phyloP scores from a whole-genome alignment of 2,888 invertebrate genomes.

The Bombyx huttoni region DNA sequence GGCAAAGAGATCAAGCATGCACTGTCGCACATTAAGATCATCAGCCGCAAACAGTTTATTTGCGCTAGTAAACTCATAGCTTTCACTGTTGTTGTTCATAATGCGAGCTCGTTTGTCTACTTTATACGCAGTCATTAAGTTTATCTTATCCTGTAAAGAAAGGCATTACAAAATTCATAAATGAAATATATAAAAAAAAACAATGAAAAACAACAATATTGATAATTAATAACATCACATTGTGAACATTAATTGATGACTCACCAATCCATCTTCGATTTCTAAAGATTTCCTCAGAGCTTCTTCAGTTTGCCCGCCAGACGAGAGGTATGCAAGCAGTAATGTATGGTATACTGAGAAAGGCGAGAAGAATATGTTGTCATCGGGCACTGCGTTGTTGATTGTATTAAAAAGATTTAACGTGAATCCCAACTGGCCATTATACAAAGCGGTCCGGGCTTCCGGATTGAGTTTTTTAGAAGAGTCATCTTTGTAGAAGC shows the following conservation, averaged over 20 bases:
- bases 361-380: constrained; percentile 90
- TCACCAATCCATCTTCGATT: constrained; percentile 71
- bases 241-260: constrained; percentile 5
- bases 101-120: constrained; percentile 76
- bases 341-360: constrained; percentile 88
- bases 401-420: constrained; percentile 78
- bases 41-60: constrained; percentile 83
- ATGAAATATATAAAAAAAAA: not conserved
- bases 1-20: constrained; percentile 76
- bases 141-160: constrained; percentile 73
- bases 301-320: constrained; percentile 79
- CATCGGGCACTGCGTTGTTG: constrained; percentile 75
- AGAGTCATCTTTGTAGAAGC: constrained; percentile 56
- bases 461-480: constrained; percentile 54
- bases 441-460: constrained; percentile 41
- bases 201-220: not conserved
- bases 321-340: constrained; percentile 83
- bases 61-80: constrained; percentile 82
- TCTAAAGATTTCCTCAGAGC: constrained; percentile 75
- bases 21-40: constrained; percentile 73
- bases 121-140: constrained; percentile 80
- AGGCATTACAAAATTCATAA: not conserved
- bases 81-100: constrained; percentile 66
- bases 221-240: not conserved
- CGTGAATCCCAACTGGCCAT: constrained; percentile 77